These are phyloP conservation scores for Venustoraphidia nigricollis DNA, from an alignment of 2,888 invertebrate species.

Conservation along the genomic window DNA sequence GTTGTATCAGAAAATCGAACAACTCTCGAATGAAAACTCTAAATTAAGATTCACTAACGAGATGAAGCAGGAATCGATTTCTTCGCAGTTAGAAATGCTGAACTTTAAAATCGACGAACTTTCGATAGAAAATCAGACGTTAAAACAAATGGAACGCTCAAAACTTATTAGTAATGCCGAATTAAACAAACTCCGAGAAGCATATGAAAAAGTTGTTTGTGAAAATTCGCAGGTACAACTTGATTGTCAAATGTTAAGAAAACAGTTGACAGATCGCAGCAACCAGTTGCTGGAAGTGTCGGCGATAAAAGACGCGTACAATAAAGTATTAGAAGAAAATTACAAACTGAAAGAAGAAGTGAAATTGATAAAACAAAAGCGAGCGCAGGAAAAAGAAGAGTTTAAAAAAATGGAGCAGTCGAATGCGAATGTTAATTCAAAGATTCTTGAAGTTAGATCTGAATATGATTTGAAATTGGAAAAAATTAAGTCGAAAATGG, in stretches of 20 bases:
- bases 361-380: slow-evolving; percentile 24
- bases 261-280: slow-evolving; percentile 18
- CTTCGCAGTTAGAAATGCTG: too few relatives aligned
- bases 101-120: too few relatives aligned
- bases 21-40: too few relatives aligned
- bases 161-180: slow-evolving; percentile 7
- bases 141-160: too few relatives aligned
- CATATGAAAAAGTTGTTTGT: slow-evolving; percentile 20
- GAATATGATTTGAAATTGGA: slow-evolving; percentile 63
- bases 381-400: slow-evolving; percentile 23
- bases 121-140: too few relatives aligned
- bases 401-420: slow-evolving; percentile 19
- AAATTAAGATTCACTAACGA: too few relatives aligned
- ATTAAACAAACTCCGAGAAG: slow-evolving; percentile 17
- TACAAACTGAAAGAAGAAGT: slow-evolving; percentile 22
- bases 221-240: slow-evolving; percentile 21
- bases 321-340: slow-evolving; percentile 25
- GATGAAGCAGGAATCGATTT: too few relatives aligned
- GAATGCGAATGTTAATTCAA: slow-evolving; percentile 23
- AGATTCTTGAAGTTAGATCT: slow-evolving; percentile 36
- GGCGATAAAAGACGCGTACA: slow-evolving; percentile 24
- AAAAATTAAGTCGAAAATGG: slow-evolving; percentile 69
- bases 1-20: too few relatives aligned
- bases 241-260: slow-evolving; percentile 19
- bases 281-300: slow-evolving; percentile 15